A percentile compares a stretch with the other conserved stretches of the same genome.
Conservation (phyloP, 2,797 vertebrate species). For the Sardinella longiceps region DNA sequence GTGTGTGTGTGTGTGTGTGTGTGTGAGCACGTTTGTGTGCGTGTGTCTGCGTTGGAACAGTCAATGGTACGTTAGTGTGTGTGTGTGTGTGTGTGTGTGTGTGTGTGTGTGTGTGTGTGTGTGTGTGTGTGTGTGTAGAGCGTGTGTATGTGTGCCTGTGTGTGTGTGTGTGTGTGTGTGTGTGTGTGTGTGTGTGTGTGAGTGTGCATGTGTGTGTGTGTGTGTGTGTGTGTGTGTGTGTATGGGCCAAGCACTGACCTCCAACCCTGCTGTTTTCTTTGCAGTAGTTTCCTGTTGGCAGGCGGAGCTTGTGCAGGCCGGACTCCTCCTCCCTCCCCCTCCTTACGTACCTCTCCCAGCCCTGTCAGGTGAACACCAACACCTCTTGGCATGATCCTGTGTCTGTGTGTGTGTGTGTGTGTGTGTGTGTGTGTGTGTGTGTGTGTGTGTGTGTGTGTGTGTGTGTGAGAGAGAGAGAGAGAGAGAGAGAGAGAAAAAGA, state of each 20-base stretch:
- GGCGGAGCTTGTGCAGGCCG: conserved; percentile 75
- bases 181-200: background rate
- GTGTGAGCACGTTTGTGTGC: conserved; percentile 6
- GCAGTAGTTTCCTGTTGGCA: conserved; percentile 79
- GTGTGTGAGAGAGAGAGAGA: background rate
- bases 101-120: background rate
- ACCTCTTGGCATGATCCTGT: background rate
- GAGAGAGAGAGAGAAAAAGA: too few species aligned
- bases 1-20: too few species aligned
- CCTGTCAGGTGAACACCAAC: conserved; percentile 77
- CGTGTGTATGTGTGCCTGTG: too few species aligned
- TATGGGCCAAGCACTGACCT: background rate
- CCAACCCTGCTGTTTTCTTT: conserved; percentile 28
- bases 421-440: background rate
- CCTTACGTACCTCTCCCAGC: conserved; percentile 75
- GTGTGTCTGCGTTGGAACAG: conserved; percentile 8
- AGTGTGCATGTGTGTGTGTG: background rate
- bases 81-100: background rate
- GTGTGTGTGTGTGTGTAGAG: too few species aligned
- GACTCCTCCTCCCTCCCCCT: conserved; percentile 79
- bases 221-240: conserved; percentile 31
- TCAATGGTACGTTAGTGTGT: too few species aligned
- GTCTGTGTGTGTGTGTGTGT: background rate
- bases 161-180: conserved; percentile 23
- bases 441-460: background rate